Conservation (phyloP, 2,113 vertebrate genomes). For the Nipponia nippon region DNA sequence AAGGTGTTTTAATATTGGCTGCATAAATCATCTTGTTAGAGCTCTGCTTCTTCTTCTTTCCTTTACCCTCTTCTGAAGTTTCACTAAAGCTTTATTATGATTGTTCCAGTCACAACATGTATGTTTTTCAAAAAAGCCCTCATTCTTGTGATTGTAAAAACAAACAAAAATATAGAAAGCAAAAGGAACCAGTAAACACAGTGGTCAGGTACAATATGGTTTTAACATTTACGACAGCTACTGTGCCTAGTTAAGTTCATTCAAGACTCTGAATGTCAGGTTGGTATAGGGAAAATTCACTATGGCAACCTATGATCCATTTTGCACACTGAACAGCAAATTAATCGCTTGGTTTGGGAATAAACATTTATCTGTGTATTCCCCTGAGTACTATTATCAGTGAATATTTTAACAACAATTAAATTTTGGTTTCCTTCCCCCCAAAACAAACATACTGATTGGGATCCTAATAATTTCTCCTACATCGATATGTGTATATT, state of each 20-base stretch:
- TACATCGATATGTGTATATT: neutral
- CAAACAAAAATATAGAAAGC: neutral
- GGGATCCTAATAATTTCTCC: neutral
- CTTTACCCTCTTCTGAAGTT: neutral
- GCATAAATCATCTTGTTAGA: neutral
- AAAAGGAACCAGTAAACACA: neutral
- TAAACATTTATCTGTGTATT: neutral
- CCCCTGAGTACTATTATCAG: neutral
- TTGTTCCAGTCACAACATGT: neutral
- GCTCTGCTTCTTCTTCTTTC: neutral
- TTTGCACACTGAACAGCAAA: constrained; percentile 10
- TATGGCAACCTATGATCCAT: neutral
- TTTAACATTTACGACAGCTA: neutral
- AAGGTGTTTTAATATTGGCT: neutral
- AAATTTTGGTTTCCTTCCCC: neutral
- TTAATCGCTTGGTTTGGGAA: neutral
- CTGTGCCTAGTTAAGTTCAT: neutral
- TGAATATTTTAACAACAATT: neutral
- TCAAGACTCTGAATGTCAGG: constrained; percentile 1
- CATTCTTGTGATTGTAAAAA: neutral
- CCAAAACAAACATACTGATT: neutral
- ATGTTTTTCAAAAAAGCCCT: neutral
- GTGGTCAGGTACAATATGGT: neutral
- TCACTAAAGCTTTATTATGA: neutral
- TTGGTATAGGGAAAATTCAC: neutral